phyloP scores from a whole-genome alignment of 2,888 invertebrate species.

The Heliconius hortense region DNA sequence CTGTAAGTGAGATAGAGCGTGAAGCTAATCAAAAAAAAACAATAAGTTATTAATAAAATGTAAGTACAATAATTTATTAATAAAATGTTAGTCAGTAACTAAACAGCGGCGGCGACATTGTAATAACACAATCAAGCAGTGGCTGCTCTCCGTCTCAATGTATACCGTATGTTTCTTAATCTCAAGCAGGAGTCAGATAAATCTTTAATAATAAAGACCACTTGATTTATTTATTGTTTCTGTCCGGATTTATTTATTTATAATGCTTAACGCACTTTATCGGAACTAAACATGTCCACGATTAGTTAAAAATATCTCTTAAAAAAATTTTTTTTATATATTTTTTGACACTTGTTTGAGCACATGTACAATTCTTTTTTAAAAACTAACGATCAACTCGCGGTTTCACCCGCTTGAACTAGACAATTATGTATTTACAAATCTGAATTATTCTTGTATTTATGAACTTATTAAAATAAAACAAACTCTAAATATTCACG shows the following conservation, averaged over 20 bases:
- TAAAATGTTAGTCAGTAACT: conserved; percentile 6
- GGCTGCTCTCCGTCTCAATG: conserved; percentile 46
- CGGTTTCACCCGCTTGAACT: too few relatives aligned
- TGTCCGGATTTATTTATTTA: conserved; percentile 9
- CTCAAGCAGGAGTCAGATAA: conserved; percentile 31
- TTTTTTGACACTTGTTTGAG: not conserved
- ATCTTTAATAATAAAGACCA: conserved; percentile 12
- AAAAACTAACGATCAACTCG: not conserved
- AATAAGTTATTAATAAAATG: too few relatives aligned
- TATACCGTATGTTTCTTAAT: conserved; percentile 33
- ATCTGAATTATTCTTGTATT: too few relatives aligned
- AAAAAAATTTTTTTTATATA: too few relatives aligned
- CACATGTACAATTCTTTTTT: not conserved
- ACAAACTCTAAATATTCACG: too few relatives aligned
- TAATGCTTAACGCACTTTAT: not conserved
- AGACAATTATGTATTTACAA: too few relatives aligned
- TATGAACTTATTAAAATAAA: too few relatives aligned
- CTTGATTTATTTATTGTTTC: conserved; percentile 10
- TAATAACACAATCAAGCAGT: conserved; percentile 55
- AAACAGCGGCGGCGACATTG: conserved; percentile 47
- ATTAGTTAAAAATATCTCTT: too few relatives aligned
- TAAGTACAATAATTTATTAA: not conserved
- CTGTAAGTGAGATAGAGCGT: too few relatives aligned
- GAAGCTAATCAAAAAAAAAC: too few relatives aligned
- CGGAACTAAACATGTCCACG: too few relatives aligned